Base-by-base conservation (phyloP, 64 coral and sea anemone genomes). In the Porites lutea region DNA sequence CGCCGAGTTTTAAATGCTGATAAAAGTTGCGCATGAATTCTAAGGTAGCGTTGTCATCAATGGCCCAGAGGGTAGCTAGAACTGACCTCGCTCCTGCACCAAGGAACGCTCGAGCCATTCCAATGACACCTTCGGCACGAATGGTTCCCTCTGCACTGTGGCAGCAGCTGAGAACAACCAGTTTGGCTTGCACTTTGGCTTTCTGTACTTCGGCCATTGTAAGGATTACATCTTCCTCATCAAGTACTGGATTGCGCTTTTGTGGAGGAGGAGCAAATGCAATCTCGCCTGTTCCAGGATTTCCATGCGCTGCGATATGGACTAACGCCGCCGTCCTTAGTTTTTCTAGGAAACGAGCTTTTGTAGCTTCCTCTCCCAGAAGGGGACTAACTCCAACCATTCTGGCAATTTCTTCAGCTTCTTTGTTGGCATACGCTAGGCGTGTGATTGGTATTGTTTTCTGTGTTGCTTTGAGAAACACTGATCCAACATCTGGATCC, bases 161-260 rank as follows among this genome's bases (percentile, higher is more conserved):
- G 46, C 62, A 54, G 63, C 59, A 64, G 76, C 75, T 90, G n/a
- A 90, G 65, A 47, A 90, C 88, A 48, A 90, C 88, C 23, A 90
- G 88, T 45, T 59, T 64, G n/a, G 88, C 88, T 54, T 48, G 76
- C 63, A 90, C 52, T 27, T 57, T 55, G 4, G 66, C 66, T 19
- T 81, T 70, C 18, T 82, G 76, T 19, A 90, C 77, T 13, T 90
- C 88, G 13, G 63, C 53, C n/a, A 90, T 82, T 46, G 88, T 90
- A 10, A 90, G 78, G 19, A 90, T 10, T 37, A 79, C 63, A 44
- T 90, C 88, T 37, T 90, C 45, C 55, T 90, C 64, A 15, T 69
- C 48, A 18, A 79, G 77, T 12, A 72, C 13, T 27, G 48, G 49
- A 2, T 81, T 44, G 21, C 48, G 63, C 58, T 54, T 71, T 59